Conservation (phyloP, 1,140 invertebrate genomes). For the Anoplophora glabripennis region DNA sequence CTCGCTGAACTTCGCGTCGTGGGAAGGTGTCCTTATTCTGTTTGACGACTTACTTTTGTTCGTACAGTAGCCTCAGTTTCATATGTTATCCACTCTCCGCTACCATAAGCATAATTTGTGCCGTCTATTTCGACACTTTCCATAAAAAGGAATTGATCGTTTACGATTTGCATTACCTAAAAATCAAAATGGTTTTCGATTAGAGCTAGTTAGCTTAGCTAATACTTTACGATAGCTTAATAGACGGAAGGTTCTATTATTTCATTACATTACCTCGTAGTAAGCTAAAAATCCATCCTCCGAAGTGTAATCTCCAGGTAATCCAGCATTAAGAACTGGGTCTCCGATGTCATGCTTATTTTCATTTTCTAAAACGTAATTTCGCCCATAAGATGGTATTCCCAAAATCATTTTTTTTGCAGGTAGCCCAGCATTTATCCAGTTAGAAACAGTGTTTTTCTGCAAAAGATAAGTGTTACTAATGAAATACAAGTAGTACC, state of each 20-base stretch:
- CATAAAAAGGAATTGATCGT: neutral
- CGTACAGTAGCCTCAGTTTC: neutral
- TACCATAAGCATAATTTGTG: neutral
- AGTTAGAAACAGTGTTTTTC: conserved; percentile 48
- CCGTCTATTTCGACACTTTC: neutral
- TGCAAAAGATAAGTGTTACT: conserved; percentile 26
- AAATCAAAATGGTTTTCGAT: neutral
- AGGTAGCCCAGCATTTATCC: conserved; percentile 52
- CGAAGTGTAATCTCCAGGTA: conserved; percentile 56
- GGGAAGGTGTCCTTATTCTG: no score
- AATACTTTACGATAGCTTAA: neutral
- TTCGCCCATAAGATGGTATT: conserved; percentile 61
- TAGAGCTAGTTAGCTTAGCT: neutral
- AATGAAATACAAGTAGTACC: no score
- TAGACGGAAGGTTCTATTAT: neutral
- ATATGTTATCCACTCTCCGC: neutral
- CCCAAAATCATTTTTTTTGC: conserved; percentile 64
- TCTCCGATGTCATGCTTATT: conserved; percentile 50
- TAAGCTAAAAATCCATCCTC: conserved; percentile 53
- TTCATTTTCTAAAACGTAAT: conserved; percentile 55
- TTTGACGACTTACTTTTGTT: neutral
- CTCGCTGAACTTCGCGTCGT: no score
- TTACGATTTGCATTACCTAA: neutral
- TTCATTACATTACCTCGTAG: conserved; percentile 23
- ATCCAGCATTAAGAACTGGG: conserved; percentile 48